Evolutionary conservation across 2,888 invertebrate genomes (phyloP).

Genomic region (Dicyrtomina minuta): DNA sequence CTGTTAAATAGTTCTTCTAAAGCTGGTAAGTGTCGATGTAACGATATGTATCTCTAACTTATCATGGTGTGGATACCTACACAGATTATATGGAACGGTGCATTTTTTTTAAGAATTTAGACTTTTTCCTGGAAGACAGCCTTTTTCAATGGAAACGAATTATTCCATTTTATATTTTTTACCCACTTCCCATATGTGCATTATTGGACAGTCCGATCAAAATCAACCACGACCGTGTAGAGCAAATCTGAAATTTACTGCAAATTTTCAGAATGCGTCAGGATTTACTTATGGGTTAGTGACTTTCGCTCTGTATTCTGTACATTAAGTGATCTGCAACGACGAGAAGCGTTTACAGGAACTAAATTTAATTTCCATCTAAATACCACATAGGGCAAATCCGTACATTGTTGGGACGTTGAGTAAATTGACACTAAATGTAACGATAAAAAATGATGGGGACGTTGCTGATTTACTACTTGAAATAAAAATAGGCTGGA

Average conservation of each 20-base stretch:
- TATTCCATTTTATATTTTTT: neutral
- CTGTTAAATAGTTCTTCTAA: no score
- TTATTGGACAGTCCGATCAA: no score
- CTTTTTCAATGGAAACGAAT: neutral
- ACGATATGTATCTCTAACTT: no score
- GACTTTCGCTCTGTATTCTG: no score
- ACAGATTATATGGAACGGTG: no score
- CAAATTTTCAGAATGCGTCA: neutral
- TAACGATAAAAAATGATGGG: neutral
- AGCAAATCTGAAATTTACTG: neutral
- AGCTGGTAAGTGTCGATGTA: no score
- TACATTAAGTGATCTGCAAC: no score
- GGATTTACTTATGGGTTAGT: neutral
- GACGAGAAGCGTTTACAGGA: neutral
- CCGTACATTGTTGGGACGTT: neutral
- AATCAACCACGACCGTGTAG: no score
- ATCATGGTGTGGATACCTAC: no score
- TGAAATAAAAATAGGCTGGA: neutral
- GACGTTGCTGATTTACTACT: conserved; percentile 1
- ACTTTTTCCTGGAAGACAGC: neutral
- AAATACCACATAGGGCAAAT: neutral
- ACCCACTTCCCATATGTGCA: neutral
- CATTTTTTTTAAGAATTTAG: neutral
- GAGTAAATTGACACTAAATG: neutral
- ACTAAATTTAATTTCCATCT: neutral